A percentile compares a stretch with the other conserved stretches of the same genome.
Evolutionary conservation across 2,113 vertebrate genomes (phyloP).

Genomic region (Microtus ochrogaster): DNA sequence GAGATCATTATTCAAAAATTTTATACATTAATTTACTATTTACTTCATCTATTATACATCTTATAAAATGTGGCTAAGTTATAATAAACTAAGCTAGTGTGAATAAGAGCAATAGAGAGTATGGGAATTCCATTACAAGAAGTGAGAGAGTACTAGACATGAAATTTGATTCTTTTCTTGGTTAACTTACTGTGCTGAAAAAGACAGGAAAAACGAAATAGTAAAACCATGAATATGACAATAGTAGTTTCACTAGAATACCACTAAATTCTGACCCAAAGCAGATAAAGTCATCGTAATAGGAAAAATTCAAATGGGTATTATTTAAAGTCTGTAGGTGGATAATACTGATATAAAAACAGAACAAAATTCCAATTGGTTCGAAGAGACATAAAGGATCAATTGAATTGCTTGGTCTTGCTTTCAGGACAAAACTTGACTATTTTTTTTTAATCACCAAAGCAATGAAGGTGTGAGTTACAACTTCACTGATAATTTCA

Average conservation of each 20-base stretch:
- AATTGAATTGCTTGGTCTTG: slow-evolving; percentile 28
- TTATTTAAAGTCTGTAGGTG: slow-evolving; percentile 1
- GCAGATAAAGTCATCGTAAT: neutral
- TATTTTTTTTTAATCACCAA: neutral
- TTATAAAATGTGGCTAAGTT: slow-evolving; percentile 42
- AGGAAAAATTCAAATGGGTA: slow-evolving; percentile 14
- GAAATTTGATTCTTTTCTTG: slow-evolving; percentile 51
- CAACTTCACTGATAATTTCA: slow-evolving; percentile 5
- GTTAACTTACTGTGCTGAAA: neutral
- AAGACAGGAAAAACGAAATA: slow-evolving; percentile 31
- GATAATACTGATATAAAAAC: neutral
- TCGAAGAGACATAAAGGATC: slow-evolving; percentile 9
- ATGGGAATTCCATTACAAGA: neutral
- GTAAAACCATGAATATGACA: neutral
- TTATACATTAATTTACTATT: slow-evolving; percentile 53
- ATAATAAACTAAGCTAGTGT: slow-evolving; percentile 38
- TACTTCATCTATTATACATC: neutral
- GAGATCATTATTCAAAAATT: neutral
- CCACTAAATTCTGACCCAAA: slow-evolving; percentile 27
- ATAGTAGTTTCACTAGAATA: slow-evolving; percentile 47
- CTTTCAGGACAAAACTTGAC: slow-evolving; percentile 40
- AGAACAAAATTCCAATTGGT: neutral
- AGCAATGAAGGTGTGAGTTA: slow-evolving; percentile 23
- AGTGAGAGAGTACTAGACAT: neutral
- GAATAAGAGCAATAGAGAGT: neutral